Conservation (phyloP, 2,797 vertebrate genomes). For the Hyperoplus immaculatus region DNA sequence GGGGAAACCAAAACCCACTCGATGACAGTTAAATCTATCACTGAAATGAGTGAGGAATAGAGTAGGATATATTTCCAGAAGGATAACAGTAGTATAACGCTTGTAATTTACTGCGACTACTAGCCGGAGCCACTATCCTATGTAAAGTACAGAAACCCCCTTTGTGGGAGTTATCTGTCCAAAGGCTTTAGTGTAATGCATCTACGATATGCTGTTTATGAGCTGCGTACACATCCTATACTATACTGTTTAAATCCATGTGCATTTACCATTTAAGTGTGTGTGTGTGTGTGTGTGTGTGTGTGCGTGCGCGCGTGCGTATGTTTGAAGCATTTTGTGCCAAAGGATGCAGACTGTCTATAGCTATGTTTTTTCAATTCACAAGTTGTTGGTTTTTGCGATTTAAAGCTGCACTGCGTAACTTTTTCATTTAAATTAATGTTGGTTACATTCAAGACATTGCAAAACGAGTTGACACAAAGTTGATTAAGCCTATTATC, state of each 20-base stretch:
- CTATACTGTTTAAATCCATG: neutral
- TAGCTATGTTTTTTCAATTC: too few relatives aligned
- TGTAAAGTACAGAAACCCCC: constrained; percentile 3
- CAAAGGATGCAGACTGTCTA: constrained; percentile 14
- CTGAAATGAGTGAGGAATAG: constrained; percentile 41
- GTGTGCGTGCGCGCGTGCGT: constrained; percentile 6
- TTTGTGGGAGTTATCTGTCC: neutral
- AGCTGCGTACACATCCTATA: neutral
- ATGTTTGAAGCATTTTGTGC: constrained; percentile 8
- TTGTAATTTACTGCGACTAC: constrained; percentile 20
- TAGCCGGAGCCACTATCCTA: neutral
- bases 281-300: neutral
- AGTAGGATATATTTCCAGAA: constrained; percentile 25
- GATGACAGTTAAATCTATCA: constrained; percentile 63
- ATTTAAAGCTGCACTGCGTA: too few relatives aligned
- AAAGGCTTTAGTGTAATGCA: neutral
- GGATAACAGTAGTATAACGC: constrained; percentile 21
- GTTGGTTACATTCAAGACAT: too few relatives aligned
- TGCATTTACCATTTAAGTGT: too few relatives aligned
- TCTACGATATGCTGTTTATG: neutral
- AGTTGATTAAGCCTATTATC: too few relatives aligned
- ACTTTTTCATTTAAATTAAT: too few relatives aligned
- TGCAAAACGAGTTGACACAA: too few relatives aligned
- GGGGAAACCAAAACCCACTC: constrained; percentile 59
- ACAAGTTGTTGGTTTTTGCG: too few relatives aligned